phyloP scores from a whole-genome alignment of 2,888 invertebrate genomes.

The Elmis aenea region DNA sequence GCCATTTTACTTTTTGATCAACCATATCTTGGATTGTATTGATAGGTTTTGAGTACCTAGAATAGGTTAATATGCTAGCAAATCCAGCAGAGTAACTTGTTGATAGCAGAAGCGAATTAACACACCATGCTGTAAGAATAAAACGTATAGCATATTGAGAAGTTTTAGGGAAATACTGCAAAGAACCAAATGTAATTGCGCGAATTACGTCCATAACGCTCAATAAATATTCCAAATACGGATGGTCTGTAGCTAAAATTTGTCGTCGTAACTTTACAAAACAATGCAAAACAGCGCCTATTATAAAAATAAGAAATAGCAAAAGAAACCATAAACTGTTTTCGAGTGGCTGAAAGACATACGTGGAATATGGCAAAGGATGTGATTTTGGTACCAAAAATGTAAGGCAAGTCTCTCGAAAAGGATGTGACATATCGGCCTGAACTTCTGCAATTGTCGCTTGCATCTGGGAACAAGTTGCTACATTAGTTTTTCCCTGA shows the following conservation, averaged over 20 bases:
- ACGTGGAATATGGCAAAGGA: conserved; percentile 3
- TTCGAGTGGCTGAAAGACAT: conserved; percentile 11
- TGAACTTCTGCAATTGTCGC: too few species aligned
- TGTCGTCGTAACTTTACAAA: background rate
- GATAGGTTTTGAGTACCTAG: conserved; percentile 11
- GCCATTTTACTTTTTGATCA: conserved; percentile 22
- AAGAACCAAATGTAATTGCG: conserved; percentile 4
- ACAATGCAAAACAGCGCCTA: background rate
- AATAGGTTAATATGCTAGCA: conserved; percentile 12
- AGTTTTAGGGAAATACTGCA: conserved; percentile 1
- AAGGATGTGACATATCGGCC: conserved; percentile 8
- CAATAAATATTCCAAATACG: conserved; percentile 4
- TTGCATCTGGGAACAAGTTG: background rate
- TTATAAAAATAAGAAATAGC: background rate
- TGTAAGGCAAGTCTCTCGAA: conserved; percentile 21
- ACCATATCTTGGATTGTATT: conserved; percentile 23
- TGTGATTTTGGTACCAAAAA: conserved; percentile 24
- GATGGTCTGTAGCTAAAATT: conserved; percentile 1
- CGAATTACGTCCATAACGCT: conserved; percentile 4
- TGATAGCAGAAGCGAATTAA: conserved; percentile 8
- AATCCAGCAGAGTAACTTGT: conserved; percentile 17
- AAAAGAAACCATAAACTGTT: conserved; percentile 9
- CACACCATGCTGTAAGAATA: conserved; percentile 6
- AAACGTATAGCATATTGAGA: conserved; percentile 2
- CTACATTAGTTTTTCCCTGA: background rate